Percentiles rank a stretch among this genome's conserved stretches.
Conservation (phyloP, 2,113 vertebrate species). For the Psammodynastes pulverulentus region DNA sequence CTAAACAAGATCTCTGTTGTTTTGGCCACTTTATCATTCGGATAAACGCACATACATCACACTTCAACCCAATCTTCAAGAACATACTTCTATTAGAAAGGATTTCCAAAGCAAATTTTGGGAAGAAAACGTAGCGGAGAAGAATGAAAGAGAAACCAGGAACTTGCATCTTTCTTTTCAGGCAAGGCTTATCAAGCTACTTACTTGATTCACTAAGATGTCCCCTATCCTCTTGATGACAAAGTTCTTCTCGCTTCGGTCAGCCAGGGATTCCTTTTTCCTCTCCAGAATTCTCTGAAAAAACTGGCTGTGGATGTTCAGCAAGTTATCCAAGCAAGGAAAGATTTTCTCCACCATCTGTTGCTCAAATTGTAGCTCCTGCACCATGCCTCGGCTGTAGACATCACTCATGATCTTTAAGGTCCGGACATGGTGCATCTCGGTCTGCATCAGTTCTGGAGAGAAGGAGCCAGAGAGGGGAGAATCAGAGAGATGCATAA, state of each 20-base stretch:
- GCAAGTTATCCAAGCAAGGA: conserved; percentile 86
- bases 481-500: not conserved
- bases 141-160: not conserved
- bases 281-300: conserved; percentile 88
- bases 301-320: conserved; percentile 87
- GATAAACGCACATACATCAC: not conserved
- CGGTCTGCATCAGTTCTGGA: conserved; percentile 93
- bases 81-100: not conserved
- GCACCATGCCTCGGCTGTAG: conserved; percentile 86
- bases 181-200: conserved; percentile 14
- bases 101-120: not conserved
- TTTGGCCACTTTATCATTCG: not conserved
- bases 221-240: conserved; percentile 88
- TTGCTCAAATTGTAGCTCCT: conserved; percentile 83
- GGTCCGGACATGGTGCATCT: conserved; percentile 94
- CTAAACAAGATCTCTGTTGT: not conserved
- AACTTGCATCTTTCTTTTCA: not conserved
- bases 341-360: conserved; percentile 86
- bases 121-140: not conserved
- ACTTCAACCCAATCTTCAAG: no score
- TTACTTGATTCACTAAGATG: conserved; percentile 86
- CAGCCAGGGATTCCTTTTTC: conserved; percentile 80
- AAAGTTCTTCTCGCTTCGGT: conserved; percentile 76
- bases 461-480: not conserved
- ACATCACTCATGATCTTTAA: conserved; percentile 95